Base-by-base conservation (phyloP, 2,797 vertebrate species). In the Diglossa cyanea region DNA sequence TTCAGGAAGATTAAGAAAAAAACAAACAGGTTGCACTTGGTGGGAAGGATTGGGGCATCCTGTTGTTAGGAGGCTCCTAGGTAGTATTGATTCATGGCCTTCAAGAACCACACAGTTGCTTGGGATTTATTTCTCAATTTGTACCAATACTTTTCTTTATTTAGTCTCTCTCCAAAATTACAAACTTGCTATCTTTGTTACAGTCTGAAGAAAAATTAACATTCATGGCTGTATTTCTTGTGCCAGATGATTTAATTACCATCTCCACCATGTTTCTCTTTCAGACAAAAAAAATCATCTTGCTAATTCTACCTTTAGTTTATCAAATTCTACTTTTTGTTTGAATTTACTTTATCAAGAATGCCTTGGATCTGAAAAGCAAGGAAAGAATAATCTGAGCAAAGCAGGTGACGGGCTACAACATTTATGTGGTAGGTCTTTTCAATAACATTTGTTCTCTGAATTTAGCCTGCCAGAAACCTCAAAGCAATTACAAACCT, bases 71-170 rank as follows among this genome's bases (percentile, higher is more conserved):
- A 66, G 26, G 45, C 37, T 86, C 39, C 44, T 53, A 60, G n/a
- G 44, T 3, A 0, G 1, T 47, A 37, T 40, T 60, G 61, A 45
- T 66, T 68, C 40, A 37, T 9, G 13, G n/a, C 13, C 50, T 81
- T 91, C 20, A 47, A 80, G 60, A 84, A 67, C 11, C 17, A 62
- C 17, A 23, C 1, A 15, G 6, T 17, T 4, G 6, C 24, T 7
- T 0, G 0, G 30, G 5, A 5, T 35, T 4, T 17, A 44, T 77
- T 76, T 61, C 45, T 53, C 33, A 13, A 3, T 54, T 71, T 40
- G 6, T 73, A 68, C 48, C 71, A 83, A 60, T 60, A 48, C n/a
- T 87, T 90, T 70, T 31, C 55, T 76, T 93, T 91, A 74, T 94
- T 76, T 63, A 63, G n/a, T 57, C 37, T 84, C 42, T 57, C 68